Base-by-base conservation (phyloP, 1,140 invertebrate genomes). In the Spodoptera frugiperda region DNA sequence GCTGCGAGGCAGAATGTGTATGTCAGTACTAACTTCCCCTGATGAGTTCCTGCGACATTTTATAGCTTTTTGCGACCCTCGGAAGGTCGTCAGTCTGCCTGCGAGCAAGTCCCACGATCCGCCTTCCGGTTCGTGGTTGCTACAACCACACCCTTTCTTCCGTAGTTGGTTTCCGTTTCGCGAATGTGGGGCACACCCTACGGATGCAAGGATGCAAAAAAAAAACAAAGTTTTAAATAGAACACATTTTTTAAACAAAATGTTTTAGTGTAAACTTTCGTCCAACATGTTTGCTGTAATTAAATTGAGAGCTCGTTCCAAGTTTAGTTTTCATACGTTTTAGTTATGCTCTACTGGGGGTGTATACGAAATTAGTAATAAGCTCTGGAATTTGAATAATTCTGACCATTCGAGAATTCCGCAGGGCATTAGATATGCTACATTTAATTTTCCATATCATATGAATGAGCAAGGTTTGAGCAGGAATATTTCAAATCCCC, bases 401-500 rank as follows among this genome's bases (percentile, higher is more conserved):
- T 72, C 70, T 15, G 33, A 12, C 14, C 33, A 6, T 14, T 17
- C 25, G 14, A 51, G 25, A 54, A 44, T 54, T 39, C 67, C 51
- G 30, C 51, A 54, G 39, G 39, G 67, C 67, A 70, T 53, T 25
- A 70, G 49, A 70, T 70, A 54, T 70, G 67, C 49, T 70, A 39
- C 51, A 54, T 70, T 54, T 39, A 53, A 54, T 19, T 53, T 12
- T 54, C 30, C 67, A 54, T 70, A 70, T 51, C 49, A 70, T 70
- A 17, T 44, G 15, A 46, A 53, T 51, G 44, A 33, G 59, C 33
- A 44, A 63, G 59, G 33, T 44, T 63, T 63, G 59, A 44, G 59
- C 33, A 21, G 68, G 33, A 72, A 72, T 72, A 72, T 72, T 72
- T 72, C 53, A 21, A 21, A 61, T 73, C 71, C 71, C 70, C 39